A percentile compares a stretch with the other conserved stretches of the same genome.
These are phyloP conservation scores for Triplophysa rosa DNA, from an alignment of 2,113 vertebrate species.

Conservation along the genomic window DNA sequence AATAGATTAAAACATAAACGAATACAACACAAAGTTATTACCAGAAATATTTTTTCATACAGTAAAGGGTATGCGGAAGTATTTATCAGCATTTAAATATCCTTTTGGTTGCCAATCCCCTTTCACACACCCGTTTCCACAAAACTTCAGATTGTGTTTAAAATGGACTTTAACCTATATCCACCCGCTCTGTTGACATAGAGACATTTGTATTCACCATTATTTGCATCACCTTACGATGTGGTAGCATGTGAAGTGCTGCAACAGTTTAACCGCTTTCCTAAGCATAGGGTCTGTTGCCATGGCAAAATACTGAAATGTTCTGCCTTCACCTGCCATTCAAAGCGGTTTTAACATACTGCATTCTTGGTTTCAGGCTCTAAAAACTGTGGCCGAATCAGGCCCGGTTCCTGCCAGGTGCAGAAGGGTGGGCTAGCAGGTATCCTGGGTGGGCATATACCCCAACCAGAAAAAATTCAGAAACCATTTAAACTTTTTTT, in stretches of 20 bases:
- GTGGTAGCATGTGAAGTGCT: slow-evolving; percentile 56
- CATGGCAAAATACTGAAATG: slow-evolving; percentile 72
- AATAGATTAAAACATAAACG: neutral
- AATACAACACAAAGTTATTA: neutral
- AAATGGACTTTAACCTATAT: slow-evolving; percentile 74
- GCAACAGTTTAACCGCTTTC: slow-evolving; percentile 68
- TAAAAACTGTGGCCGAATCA: too few species aligned
- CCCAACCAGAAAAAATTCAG: too few species aligned
- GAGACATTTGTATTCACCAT: slow-evolving; percentile 69
- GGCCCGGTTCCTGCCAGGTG: too few species aligned
- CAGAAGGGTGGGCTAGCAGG: too few species aligned
- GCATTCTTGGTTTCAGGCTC: slow-evolving; percentile 14
- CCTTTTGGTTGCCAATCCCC: neutral
- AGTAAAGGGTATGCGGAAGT: too few species aligned
- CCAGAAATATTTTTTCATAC: neutral
- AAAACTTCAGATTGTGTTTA: slow-evolving; percentile 77
- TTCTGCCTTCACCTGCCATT: slow-evolving; percentile 61
- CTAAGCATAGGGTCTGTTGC: slow-evolving; percentile 72
- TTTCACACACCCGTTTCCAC: slow-evolving; percentile 56
- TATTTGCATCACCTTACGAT: slow-evolving; percentile 72
- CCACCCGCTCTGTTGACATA: slow-evolving; percentile 66
- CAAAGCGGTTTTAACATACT: slow-evolving; percentile 47
- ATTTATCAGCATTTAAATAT: too few species aligned
- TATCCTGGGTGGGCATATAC: too few species aligned
- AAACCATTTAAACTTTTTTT: too few species aligned